These are phyloP conservation scores for Perizoma affinitatum DNA, from an alignment of 2,888 invertebrate species.

Conservation along the genomic window DNA sequence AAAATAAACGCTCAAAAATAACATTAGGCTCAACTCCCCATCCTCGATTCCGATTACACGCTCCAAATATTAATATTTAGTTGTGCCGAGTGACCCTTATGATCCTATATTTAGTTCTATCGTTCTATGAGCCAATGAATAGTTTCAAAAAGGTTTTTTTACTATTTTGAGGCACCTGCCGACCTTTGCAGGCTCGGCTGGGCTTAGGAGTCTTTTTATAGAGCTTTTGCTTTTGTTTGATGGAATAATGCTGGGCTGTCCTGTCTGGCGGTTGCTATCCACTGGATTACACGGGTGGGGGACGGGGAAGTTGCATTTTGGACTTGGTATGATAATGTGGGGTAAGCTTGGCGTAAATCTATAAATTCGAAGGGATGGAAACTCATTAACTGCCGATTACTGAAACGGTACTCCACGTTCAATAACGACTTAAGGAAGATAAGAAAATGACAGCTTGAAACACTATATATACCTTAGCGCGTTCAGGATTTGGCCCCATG, in stretches of 20 bases:
- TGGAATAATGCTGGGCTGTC: neutral
- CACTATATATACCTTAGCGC: too few relatives aligned
- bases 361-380: too few relatives aligned
- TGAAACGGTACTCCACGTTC: too few relatives aligned
- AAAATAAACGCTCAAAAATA: slow-evolving; percentile 18
- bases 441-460: too few relatives aligned
- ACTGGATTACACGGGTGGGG: neutral
- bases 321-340: too few relatives aligned
- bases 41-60: slow-evolving; percentile 14
- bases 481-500: too few relatives aligned
- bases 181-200: slow-evolving; percentile 49
- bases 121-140: slow-evolving; percentile 56
- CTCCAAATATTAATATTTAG: slow-evolving; percentile 26
- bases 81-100: slow-evolving; percentile 19
- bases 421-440: too few relatives aligned
- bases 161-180: slow-evolving; percentile 69
- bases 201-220: slow-evolving; percentile 36
- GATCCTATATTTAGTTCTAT: slow-evolving; percentile 24
- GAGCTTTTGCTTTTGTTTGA: slow-evolving; percentile 12
- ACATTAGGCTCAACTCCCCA: slow-evolving; percentile 8
- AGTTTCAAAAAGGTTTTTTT: slow-evolving; percentile 65
- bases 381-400: too few relatives aligned
- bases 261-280: slow-evolving; percentile 4
- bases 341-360: too few relatives aligned
- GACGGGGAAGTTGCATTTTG: neutral